Evolutionary conservation across 1,140 invertebrate species (phyloP).

Genomic region (Anastatus disparis): DNA sequence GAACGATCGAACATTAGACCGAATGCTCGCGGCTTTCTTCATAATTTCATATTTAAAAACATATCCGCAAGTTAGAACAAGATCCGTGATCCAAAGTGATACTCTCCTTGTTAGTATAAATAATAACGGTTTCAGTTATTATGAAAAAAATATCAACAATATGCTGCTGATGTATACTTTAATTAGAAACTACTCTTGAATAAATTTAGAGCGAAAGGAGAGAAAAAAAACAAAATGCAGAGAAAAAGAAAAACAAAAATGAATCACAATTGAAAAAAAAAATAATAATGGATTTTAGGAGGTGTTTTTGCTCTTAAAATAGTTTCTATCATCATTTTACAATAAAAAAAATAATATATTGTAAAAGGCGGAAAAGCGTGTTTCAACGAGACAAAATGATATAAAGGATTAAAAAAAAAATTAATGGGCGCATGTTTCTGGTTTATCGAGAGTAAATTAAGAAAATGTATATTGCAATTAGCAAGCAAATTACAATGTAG

Average conservation of each 20-base stretch:
- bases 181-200: constrained; percentile 59
- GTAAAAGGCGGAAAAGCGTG: constrained; percentile 18
- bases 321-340: constrained; percentile 63
- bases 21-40: too few species aligned
- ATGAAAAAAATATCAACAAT: constrained; percentile 53
- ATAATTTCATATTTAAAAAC: too few species aligned
- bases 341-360: constrained; percentile 43
- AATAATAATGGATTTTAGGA: not conserved
- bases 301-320: constrained; percentile 57
- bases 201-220: constrained; percentile 57
- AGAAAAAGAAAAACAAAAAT: too few species aligned
- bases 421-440: constrained; percentile 59
- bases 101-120: too few species aligned
- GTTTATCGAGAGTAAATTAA: constrained; percentile 56
- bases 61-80: too few species aligned
- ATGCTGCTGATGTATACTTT: constrained; percentile 58
- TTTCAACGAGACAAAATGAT: constrained; percentile 26
- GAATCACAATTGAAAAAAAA: too few species aligned
- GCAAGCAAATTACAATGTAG: constrained; percentile 67
- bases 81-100: too few species aligned
- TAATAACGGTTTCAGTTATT: constrained; percentile 49
- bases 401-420: too few species aligned
- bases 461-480: constrained; percentile 64
- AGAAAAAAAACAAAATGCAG: constrained; percentile 30
- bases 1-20: too few species aligned